A percentile compares a stretch with the other conserved stretches of the same genome.
Conservation (phyloP, 2,797 vertebrate species). For the Centroberyx gerrardi region DNA sequence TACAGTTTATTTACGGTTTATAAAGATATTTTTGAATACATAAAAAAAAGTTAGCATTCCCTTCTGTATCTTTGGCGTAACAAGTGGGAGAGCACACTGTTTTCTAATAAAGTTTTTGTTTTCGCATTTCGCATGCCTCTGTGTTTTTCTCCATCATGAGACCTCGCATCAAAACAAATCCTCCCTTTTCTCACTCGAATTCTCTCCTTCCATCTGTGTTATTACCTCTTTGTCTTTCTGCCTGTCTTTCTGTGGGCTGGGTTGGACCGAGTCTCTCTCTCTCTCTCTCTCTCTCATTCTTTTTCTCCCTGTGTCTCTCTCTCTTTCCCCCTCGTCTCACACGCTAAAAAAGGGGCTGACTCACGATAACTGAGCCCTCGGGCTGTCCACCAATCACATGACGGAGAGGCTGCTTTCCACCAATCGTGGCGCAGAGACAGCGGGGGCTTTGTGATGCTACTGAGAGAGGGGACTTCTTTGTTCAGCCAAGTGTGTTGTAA, state of each 20-base stretch:
- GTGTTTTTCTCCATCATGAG: neutral
- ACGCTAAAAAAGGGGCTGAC: slow-evolving; percentile 67
- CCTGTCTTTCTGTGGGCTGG: neutral
- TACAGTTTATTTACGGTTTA: slow-evolving; percentile 61
- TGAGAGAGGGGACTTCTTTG: slow-evolving; percentile 69
- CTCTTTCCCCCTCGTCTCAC: neutral
- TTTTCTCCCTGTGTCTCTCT: neutral
- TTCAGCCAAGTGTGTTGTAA: slow-evolving; percentile 73
- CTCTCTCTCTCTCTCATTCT: neutral
- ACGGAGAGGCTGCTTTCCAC: slow-evolving; percentile 37
- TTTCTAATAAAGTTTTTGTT: slow-evolving; percentile 75
- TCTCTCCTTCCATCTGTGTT: neutral
- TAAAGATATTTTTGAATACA: slow-evolving; percentile 78
- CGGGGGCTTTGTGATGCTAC: slow-evolving; percentile 44
- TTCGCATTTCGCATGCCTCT: slow-evolving; percentile 26
- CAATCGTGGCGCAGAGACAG: slow-evolving; percentile 50
- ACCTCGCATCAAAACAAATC: neutral
- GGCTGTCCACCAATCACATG: slow-evolving; percentile 74
- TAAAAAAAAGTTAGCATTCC: slow-evolving; percentile 64
- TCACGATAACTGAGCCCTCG: slow-evolving; percentile 65
- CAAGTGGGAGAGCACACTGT: slow-evolving; percentile 49
- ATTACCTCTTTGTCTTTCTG: neutral
- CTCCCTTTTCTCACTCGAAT: too few relatives aligned
- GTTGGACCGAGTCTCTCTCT: neutral
- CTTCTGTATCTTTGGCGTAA: slow-evolving; percentile 68